phyloP scores from a whole-genome alignment of 2,888 invertebrate species.

The Caprella mutica region DNA sequence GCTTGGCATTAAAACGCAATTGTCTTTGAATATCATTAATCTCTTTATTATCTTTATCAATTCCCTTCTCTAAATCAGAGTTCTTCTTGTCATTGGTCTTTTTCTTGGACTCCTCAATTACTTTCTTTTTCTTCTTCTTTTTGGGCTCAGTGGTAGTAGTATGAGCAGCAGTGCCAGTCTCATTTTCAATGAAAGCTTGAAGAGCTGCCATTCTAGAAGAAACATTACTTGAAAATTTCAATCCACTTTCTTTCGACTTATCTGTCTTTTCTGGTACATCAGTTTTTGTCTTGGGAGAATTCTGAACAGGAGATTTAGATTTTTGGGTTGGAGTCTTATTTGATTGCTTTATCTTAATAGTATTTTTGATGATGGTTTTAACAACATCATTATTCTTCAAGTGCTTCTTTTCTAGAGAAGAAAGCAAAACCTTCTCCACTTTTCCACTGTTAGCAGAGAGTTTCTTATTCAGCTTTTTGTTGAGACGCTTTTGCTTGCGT shows the following conservation, averaged over 20 bases:
- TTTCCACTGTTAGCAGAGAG: too few relatives aligned
- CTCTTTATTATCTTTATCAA: conserved; percentile 5
- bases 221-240: not conserved
- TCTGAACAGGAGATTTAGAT: too few relatives aligned
- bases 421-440: too few relatives aligned
- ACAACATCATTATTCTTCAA: too few relatives aligned
- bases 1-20: not conserved
- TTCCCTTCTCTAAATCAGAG: not conserved
- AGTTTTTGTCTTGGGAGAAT: too few relatives aligned
- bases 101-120: not conserved
- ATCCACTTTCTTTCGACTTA: not conserved
- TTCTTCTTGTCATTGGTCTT: not conserved
- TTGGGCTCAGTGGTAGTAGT: not conserved
- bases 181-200: not conserved
- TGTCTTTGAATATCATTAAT: conserved; percentile 1
- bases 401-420: too few relatives aligned
- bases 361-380: too few relatives aligned
- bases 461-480: too few relatives aligned
- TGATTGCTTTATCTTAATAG: not conserved
- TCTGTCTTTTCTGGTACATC: not conserved
- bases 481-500: too few relatives aligned
- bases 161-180: not conserved
- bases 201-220: conserved; percentile 5
- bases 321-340: not conserved
- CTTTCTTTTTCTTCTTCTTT: not conserved